A percentile compares a stretch with the other conserved stretches of the same genome.
phyloP scores from a whole-genome alignment of 2,888 invertebrate species.

The Schizotus pectinicornis region DNA sequence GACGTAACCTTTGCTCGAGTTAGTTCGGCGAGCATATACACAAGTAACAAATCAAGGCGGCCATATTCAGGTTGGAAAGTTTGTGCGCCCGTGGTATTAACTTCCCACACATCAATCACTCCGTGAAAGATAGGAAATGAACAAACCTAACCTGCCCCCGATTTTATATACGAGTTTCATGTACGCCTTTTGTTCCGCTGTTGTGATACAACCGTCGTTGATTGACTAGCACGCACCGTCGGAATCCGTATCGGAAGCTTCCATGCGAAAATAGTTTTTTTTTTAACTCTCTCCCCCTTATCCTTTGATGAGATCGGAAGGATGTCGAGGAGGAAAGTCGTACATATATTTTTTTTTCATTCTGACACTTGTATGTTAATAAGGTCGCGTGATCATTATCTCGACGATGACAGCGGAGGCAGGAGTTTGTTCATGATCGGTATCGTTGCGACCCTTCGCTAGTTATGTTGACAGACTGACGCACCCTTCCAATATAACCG shows the following conservation, averaged over 20 bases:
- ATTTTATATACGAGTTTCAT: slow-evolving; percentile 51
- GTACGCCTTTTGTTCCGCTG: slow-evolving; percentile 46
- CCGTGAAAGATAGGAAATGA: slow-evolving; percentile 59
- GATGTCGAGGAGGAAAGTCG: background rate
- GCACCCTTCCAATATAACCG: slow-evolving; percentile 41
- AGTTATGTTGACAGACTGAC: slow-evolving; percentile 41
- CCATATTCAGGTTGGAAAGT: slow-evolving; percentile 44
- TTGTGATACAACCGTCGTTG: slow-evolving; percentile 34
- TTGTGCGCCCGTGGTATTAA: slow-evolving; percentile 36
- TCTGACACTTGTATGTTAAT: slow-evolving; percentile 41
- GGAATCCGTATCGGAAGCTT: slow-evolving; percentile 22
- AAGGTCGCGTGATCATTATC: slow-evolving; percentile 43
- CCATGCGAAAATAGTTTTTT: background rate
- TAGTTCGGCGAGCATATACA: slow-evolving; percentile 15
- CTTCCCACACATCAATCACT: slow-evolving; percentile 57
- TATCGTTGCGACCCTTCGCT: slow-evolving; percentile 27
- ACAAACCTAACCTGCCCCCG: slow-evolving; percentile 55
- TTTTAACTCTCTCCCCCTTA: background rate
- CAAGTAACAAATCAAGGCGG: slow-evolving; percentile 39
- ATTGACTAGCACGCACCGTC: slow-evolving; percentile 47
- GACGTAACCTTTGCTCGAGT: slow-evolving; percentile 12
- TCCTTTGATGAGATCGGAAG: background rate
- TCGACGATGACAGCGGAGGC: slow-evolving; percentile 39
- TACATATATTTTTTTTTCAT: slow-evolving; percentile 1
- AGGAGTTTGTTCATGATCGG: slow-evolving; percentile 37